Evolutionary conservation across 2,113 vertebrate species (phyloP).

Genomic region (Saccopteryx leptura): DNA sequence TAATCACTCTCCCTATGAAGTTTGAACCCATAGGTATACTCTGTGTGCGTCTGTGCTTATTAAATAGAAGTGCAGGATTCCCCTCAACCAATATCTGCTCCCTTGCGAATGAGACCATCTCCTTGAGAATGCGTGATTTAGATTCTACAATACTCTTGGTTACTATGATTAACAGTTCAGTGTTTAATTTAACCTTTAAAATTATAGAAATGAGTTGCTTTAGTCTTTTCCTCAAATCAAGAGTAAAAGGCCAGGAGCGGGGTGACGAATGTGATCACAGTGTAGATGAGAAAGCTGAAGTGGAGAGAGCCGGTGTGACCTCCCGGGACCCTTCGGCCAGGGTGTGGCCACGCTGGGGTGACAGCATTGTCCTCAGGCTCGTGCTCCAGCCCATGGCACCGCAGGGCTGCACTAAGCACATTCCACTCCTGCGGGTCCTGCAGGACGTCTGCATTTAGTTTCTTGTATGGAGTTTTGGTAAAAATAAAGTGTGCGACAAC

Average conservation of each 20-base stretch:
- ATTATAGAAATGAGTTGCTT: not conserved
- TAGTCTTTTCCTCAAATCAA: not conserved
- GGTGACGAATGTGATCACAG: not conserved
- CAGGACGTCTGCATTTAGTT: not conserved
- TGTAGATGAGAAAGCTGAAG: not conserved
- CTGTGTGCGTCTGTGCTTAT: not conserved
- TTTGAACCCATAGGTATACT: not conserved
- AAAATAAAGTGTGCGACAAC: not conserved
- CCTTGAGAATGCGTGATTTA: not conserved
- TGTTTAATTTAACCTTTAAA: conserved; percentile 38
- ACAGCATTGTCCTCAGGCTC: not conserved
- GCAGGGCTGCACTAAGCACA: not conserved
- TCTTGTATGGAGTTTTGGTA: not conserved
- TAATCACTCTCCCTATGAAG: not conserved
- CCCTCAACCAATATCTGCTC: not conserved
- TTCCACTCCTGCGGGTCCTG: not conserved
- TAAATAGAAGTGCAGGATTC: not conserved
- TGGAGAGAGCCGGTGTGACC: not conserved
- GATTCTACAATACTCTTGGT: not conserved
- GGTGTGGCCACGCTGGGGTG: fast-evolving
- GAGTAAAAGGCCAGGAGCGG: not conserved
- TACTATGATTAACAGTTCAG: not conserved
- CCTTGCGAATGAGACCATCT: not conserved
- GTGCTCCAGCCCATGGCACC: not conserved
- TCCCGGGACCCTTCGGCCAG: not conserved